Base-by-base conservation (phyloP, 2,113 vertebrate genomes). In the Phrynosoma platyrhinos region DNA sequence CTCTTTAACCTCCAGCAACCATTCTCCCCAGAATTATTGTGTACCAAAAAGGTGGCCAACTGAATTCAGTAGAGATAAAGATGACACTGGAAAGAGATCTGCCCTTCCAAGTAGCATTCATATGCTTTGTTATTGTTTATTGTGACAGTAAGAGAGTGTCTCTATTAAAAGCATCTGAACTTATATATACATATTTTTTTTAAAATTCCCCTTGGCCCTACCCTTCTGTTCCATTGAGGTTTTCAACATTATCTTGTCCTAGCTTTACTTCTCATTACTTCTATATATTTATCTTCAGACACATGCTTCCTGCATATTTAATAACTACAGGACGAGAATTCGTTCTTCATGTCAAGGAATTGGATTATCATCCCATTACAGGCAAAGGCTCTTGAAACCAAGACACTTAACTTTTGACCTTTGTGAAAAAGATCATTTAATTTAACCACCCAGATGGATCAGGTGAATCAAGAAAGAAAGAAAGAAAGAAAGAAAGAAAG, bases 351-450 rank as follows among this genome's bases (percentile, higher is more conserved):
- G 92, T 83, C 89, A 83, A 25, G 90, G 95, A 97, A 95, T 95
- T 95, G 88, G 90, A 96, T 95, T 96, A 95, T 95, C 94, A 93
- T 95, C 93, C 94, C 93, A 93, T 90, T 92, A 96, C 92, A 92
- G 93, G 93, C 89, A 94, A 96, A 94, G 90, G 90, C 92, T 94
- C 91, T 58, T 94, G 88, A 94, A 96, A 94, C 92, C 92, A 92
- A 79, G 93, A 86, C 91, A 96, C 91, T 96, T 95, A 95, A 95
- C 95, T 95, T 96, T 91, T 96, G 95, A 97, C 96, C 95, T 96
- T 93, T 93, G 79, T 91, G 88, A 89, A 93, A 92, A 95, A 90
- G 94, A 95, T 94, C 93, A 95, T 96, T 95, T 95, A 94, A 96
- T 96, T 94, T 95, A 96, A 92, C 92, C 1, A 27, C 89, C 93